Conservation (phyloP, 2,797 vertebrate genomes). For the Benthosema pterotum region DNA sequence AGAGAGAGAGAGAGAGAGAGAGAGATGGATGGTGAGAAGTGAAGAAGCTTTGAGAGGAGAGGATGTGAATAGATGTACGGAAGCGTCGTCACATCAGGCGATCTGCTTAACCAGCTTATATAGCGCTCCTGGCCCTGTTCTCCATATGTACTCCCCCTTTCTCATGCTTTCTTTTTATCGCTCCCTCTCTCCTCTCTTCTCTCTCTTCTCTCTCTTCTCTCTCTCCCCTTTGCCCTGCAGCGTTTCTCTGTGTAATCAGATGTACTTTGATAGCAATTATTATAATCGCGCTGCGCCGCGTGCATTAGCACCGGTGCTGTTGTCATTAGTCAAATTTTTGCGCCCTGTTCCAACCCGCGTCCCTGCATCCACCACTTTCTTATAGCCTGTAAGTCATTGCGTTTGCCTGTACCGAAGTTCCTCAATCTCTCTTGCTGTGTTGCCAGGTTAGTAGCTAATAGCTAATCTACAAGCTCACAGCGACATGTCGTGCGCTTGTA, state of each 20-base stretch:
- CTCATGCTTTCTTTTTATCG: conserved; percentile 12
- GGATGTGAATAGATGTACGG: conserved; percentile 67
- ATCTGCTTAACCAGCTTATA: conserved; percentile 67
- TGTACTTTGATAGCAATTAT: conserved; percentile 49
- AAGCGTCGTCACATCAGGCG: conserved; percentile 57
- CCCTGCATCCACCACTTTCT: too few relatives aligned
- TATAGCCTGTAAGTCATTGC: too few relatives aligned
- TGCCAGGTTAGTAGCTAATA: too few relatives aligned
- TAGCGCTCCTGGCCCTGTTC: conserved; percentile 54
- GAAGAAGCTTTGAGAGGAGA: conserved; percentile 59
- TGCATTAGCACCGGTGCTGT: conserved; percentile 48
- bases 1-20: conserved; percentile 48
- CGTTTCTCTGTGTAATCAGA: conserved; percentile 45
- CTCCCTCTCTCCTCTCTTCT: conserved; percentile 40
- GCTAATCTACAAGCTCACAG: too few relatives aligned
- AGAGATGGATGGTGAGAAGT: conserved; percentile 62
- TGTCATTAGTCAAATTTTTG: conserved; percentile 51
- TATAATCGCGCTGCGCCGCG: conserved; percentile 53
- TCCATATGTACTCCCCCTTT: conserved; percentile 27
- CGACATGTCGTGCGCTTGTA: too few relatives aligned
- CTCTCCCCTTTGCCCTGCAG: conserved; percentile 1
- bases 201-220: conserved; percentile 3
- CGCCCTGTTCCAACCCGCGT: conserved; percentile 33
- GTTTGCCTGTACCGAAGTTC: too few relatives aligned
- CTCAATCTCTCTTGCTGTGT: too few relatives aligned